Evolutionary conservation across 1,140 invertebrate genomes (phyloP), one percentile per base, ranked within the genome.

Genomic region (Aphis gossypii): DNA sequence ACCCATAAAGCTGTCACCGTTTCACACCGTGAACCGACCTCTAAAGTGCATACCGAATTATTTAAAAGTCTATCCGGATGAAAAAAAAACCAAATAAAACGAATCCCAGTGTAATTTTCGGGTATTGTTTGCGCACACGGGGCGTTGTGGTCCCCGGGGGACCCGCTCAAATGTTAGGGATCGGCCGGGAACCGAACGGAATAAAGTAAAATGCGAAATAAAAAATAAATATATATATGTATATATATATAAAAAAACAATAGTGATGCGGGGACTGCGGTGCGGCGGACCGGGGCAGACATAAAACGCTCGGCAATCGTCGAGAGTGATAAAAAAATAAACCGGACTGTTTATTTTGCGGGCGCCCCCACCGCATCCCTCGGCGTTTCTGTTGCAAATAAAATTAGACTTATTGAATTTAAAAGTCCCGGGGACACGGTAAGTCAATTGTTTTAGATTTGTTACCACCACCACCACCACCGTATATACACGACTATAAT

Each of bases 1-100:
- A 93, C 48, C 92, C 48, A 93, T 93, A 93, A 93, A 93, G 92
- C 92, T 93, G 92, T 93, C 92, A 84, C 92, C 92, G 92, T 93
- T 92, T 51, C 89, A 68, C 89, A 20, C 89, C 92, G 82, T 51
- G 82, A 86, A 86, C 92, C 92, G 82, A 86, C 92, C 92, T 86
- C 51, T 86, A 93, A 93, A 92, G 91, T 92, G 91, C 91, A 82
- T 51, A 38, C 76, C 48, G 82, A 93, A 93, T 93, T 93, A 93
- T 93, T 93, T 93, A 93, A 93, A 93, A 93, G 92, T 93, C 76
- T 93, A 54, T 84, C 8, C 82, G 11, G 48, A 8, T 14, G 25
- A 89, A 90, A 30, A 90, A 90, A 60, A 68, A 90, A 68, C 89
- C 25, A 89, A 92, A 91, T 76, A 92, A 92, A 92, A 93, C 92